These are phyloP conservation scores for Delichon dasypus DNA, from an alignment of 2,797 vertebrate species.

Conservation along the genomic window DNA sequence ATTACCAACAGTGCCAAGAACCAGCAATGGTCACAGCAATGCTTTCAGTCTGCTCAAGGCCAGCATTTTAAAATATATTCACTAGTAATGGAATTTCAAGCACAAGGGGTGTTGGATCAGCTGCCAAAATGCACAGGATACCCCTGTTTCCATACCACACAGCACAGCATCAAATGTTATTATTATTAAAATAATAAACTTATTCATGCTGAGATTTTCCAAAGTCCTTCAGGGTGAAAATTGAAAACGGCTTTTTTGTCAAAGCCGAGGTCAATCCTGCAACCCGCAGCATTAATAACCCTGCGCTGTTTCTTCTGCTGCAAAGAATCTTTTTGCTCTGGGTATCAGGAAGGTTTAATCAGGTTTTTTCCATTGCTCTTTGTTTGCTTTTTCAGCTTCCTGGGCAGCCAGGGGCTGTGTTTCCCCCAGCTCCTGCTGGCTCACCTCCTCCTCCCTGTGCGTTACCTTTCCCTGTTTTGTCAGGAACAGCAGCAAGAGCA, in stretches of 20 bases:
- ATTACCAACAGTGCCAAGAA: not conserved
- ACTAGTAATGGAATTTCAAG: not conserved
- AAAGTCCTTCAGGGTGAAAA: not conserved
- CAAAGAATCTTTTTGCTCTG: not conserved
- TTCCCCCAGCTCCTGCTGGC: not conserved
- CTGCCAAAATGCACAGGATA: not conserved
- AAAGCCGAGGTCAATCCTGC: not conserved
- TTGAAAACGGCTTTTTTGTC: not conserved
- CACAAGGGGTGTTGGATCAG: not conserved
- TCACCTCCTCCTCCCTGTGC: not conserved
- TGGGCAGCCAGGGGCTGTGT: not conserved
- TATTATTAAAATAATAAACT: not conserved
- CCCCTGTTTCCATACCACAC: not conserved
- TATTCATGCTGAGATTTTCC: not conserved
- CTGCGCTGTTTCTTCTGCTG: not conserved
- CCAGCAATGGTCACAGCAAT: not conserved
- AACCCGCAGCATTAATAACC: not conserved
- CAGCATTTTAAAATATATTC: not conserved
- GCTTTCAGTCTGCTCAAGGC: not conserved
- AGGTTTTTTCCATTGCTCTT: not conserved
- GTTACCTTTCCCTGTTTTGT: not conserved
- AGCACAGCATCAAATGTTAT: not conserved
- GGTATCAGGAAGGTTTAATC: fast-evolving
- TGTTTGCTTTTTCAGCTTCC: not conserved
- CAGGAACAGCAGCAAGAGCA: not conserved